Evolutionary conservation across 2,888 invertebrate species (phyloP), one percentile per base, ranked within the genome.

Genomic region (Noctua comes): DNA sequence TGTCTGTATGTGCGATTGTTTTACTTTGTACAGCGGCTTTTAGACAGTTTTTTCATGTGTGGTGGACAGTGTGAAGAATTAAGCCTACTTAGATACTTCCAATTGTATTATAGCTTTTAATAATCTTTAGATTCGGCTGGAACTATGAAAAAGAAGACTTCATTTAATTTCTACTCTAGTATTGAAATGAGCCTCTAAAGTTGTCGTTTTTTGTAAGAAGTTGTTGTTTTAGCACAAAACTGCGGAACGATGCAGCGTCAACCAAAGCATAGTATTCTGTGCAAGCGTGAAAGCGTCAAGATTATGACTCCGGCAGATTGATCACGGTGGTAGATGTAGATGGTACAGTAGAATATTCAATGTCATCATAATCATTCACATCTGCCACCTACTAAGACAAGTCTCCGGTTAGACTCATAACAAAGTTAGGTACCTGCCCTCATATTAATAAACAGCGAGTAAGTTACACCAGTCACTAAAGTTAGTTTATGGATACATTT

Each of bases 1-100:
- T 87, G 90, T 90, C 85, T 89, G 90, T 88, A 86, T 89, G 83
- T 87, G 87, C 87, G 88, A 89, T 89, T 89, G 90, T 87, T 84
- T 85, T 80, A 89, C 86, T 88, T 82, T 75, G 79, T 77, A 83
- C 77, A 46, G 62, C 72, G 69, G 46, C 66, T 79, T 81, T 73
- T 64, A 79, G 76, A 77, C 82, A 68, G 75, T 84, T 88, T 88
- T 82, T 85, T 83, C 80, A 80, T 82, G 75, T 82, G 73, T 83
- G 75, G 68, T 86, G 83, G 76, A 71, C 82, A 77, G 68, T 68
- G 59, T 68, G 76, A 86, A 74, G 64, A 74, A 64, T 65, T 21
- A 51, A 57, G 57, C 31, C 62, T 73, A 48, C 24, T 73, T 62
- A n/a, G n/a, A 76, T 6, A 43, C 18, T 8, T 21, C 21, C 21